These are phyloP conservation scores for Sciurus niger DNA, from an alignment of 2,113 vertebrate genomes.

Conservation along the genomic window DNA sequence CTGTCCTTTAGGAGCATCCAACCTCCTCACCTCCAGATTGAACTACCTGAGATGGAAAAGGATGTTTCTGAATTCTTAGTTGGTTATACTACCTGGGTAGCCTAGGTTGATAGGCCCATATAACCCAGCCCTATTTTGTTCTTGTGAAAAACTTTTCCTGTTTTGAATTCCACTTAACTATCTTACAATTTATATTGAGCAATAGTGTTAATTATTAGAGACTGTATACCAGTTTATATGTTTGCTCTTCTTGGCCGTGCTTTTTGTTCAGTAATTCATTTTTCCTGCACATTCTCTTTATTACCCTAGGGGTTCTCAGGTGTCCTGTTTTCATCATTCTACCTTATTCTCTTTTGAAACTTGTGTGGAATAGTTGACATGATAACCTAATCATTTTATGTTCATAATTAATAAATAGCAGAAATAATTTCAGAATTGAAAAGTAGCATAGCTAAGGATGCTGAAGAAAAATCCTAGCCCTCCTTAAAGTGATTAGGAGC, in stretches of 20 bases:
- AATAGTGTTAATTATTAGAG: neutral
- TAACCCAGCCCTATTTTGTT: neutral
- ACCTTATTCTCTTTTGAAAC: neutral
- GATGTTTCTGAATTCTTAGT: constrained; percentile 22
- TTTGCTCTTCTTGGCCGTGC: neutral
- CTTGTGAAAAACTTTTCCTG: neutral
- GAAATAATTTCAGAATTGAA: constrained; percentile 7
- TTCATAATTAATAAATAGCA: neutral
- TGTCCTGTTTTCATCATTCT: neutral
- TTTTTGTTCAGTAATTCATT: neutral
- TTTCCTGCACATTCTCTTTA: neutral
- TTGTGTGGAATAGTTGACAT: neutral
- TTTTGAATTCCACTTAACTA: constrained; percentile 31
- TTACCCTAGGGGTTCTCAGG: neutral
- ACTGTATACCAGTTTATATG: neutral
- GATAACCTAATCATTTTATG: neutral
- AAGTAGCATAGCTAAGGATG: neutral
- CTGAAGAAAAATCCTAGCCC: neutral
- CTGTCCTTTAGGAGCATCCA: neutral
- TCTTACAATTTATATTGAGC: neutral
- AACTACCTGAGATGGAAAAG: neutral
- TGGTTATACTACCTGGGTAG: neutral
- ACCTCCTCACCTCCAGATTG: neutral
- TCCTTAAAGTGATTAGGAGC: neutral
- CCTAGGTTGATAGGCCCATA: neutral